These are phyloP conservation scores for Trichomalopsis sarcophagae DNA, from an alignment of 1,140 invertebrate genomes.

Conservation along the genomic window DNA sequence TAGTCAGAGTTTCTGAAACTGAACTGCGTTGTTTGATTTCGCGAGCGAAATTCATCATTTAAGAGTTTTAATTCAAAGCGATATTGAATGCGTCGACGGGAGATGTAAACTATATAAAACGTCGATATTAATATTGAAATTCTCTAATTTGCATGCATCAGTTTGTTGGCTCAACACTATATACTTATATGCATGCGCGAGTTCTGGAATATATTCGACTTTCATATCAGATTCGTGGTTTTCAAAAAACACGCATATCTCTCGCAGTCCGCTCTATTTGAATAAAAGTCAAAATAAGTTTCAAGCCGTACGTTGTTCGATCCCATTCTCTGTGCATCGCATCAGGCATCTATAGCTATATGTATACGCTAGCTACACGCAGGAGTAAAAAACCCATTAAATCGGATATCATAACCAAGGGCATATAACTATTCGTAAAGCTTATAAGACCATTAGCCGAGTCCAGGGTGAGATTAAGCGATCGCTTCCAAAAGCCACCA, in stretches of 20 bases:
- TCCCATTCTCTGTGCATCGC: no score
- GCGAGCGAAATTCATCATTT: background rate
- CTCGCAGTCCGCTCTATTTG: no score
- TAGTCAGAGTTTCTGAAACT: no score
- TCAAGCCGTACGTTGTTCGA: no score
- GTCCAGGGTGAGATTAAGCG: background rate
- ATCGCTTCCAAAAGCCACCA: background rate
- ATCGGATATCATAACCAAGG: background rate
- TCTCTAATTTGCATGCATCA: background rate
- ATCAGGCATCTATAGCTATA: no score
- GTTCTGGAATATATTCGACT: background rate
- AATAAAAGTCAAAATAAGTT: background rate
- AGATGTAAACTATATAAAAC: background rate
- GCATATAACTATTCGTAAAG: background rate
- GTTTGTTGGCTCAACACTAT: background rate
- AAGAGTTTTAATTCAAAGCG: background rate
- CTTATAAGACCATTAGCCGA: background rate
- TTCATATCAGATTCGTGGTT: background rate
- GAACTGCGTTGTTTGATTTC: no score
- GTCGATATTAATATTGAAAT: background rate
- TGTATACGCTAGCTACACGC: no score
- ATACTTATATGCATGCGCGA: background rate
- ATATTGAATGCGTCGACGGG: background rate
- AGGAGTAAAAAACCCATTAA: background rate
- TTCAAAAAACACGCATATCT: background rate